Conservation (phyloP, 2,797 vertebrate genomes). For the Ispidina picta region DNA sequence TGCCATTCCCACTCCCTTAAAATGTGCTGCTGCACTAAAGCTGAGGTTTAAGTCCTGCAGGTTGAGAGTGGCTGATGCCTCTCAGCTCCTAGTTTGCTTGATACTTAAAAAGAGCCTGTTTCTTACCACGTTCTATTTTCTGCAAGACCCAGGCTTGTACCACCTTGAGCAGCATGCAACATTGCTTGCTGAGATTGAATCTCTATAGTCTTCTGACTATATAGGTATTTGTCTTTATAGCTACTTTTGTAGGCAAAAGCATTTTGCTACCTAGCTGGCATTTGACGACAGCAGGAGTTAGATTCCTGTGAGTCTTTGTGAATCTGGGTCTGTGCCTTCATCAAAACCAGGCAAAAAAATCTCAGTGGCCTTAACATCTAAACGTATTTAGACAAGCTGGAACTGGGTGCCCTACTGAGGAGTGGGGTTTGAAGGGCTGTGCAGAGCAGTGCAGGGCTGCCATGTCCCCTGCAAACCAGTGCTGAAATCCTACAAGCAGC, state of each 20-base stretch:
- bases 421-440: not conserved
- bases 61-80: not conserved
- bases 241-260: not conserved
- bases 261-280: not conserved
- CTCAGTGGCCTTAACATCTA: slow-evolving; percentile 49
- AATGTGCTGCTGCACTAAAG: not conserved
- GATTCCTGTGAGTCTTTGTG: not conserved
- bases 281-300: not conserved
- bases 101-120: not conserved
- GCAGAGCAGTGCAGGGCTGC: not conserved
- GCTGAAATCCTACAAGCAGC: not conserved
- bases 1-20: not conserved
- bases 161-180: not conserved
- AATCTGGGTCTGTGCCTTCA: not conserved
- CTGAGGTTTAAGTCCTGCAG: not conserved
- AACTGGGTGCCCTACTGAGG: slow-evolving; percentile 16
- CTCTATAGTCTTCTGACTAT: not conserved
- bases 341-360: not conserved
- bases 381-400: slow-evolving; percentile 23
- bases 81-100: not conserved
- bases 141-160: not conserved
- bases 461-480: not conserved
- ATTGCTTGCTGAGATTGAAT: not conserved
- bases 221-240: no score
- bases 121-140: not conserved